Evolutionary conservation across 1,140 invertebrate genomes (phyloP), one percentile per base, ranked within the genome.

Genomic region (Hylaeus volcanicus): DNA sequence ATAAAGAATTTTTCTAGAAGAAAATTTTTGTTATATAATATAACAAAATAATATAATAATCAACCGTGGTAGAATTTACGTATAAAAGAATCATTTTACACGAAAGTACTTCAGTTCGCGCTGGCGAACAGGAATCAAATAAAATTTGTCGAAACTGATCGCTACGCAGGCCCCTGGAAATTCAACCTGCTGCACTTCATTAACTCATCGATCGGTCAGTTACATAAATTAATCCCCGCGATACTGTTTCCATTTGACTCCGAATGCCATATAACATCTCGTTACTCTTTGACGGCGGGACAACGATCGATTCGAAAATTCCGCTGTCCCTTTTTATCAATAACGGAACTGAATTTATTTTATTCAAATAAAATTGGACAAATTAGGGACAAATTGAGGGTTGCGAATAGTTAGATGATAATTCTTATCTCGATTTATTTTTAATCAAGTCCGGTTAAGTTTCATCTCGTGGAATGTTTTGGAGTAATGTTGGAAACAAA

Each of bases 261-360:
- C 48, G 55, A 75, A 75, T 65, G 56, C 63, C 74, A 51, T 75
- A 64, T 48, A n/a, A 61, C 73, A 43, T 74, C 39, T 61, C n/a
- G 73, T 74, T 45, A 60, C 12, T 45, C 6, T 37, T 45, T 41
- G 53, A 66, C 63, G 53, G n/a, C 45, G 41, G 41, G 65, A 56
- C 63, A 68, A 76, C 68, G 74, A 76, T 76, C 74, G 74, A 76
- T 68, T 55, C 39, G 74, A 76, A 76, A 76, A 68, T 15, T 66
- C 48, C 41, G 43, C 74, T 66, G 48, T 61, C 64, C 66, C 51
- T 45, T 56, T 68, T 66, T 76, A 53, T 76, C 74, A 5, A 3
- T 51, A 64, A 15, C 68, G 39, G 39, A 68, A 26, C n/a, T 4
- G 64, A 76, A 76, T 68, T 76, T 76, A 15, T 26, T 26, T 26